Conservation (phyloP, 2,113 vertebrate genomes). For the Balaeniceps rex region DNA sequence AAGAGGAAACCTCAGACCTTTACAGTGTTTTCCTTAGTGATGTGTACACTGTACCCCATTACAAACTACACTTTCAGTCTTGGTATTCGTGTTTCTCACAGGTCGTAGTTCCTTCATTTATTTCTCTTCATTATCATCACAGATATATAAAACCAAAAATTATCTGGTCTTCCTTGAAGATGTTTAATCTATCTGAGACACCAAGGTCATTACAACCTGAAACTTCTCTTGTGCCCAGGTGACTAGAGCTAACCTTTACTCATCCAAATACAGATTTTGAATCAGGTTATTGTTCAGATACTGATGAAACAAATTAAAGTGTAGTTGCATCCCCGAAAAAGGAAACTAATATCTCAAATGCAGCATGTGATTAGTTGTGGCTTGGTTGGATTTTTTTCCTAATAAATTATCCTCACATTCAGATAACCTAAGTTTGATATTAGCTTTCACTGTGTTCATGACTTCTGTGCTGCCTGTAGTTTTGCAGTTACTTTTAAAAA, state of each 20-base stretch:
- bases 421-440: neutral
- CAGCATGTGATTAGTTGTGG: neutral
- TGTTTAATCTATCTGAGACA: neutral
- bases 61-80: neutral
- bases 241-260: neutral
- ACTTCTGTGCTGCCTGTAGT: neutral
- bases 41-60: neutral
- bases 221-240: neutral
- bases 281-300: neutral
- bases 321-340: neutral
- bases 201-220: neutral
- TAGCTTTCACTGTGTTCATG: neutral
- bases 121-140: neutral
- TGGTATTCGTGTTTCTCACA: neutral
- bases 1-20: neutral
- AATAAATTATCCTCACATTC: neutral
- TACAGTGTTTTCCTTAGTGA: neutral
- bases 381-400: neutral
- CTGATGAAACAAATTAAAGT: neutral
- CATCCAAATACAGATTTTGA: neutral
- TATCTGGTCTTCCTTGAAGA: neutral
- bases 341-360: neutral
- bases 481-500: neutral
- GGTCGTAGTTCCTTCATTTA: neutral
- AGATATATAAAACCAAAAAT: neutral